Evolutionary conservation across 2,888 invertebrate genomes (phyloP).

Genomic region (Hetaerina titia): DNA sequence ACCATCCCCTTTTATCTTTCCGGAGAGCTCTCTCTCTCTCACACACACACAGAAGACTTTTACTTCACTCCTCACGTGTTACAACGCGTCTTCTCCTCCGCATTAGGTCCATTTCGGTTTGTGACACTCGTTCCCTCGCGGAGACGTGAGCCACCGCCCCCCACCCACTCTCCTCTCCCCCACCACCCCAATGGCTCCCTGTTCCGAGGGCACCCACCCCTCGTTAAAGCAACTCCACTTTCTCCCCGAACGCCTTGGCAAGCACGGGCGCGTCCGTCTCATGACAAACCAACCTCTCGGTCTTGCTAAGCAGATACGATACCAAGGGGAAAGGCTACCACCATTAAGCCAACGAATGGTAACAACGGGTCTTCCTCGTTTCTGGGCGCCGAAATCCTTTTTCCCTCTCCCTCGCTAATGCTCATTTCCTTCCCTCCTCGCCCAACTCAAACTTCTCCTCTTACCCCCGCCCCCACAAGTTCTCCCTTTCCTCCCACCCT

Average conservation of each 20-base stretch:
- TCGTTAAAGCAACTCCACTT: background rate
- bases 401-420: slow-evolving; percentile 38
- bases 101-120: slow-evolving; percentile 21
- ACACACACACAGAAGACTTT: background rate
- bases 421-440: background rate
- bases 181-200: background rate
- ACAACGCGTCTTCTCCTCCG: slow-evolving; percentile 7
- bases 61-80: slow-evolving; percentile 17
- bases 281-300: slow-evolving; percentile 34
- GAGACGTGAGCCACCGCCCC: background rate
- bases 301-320: background rate
- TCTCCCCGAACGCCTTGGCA: background rate
- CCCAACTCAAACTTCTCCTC: background rate
- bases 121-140: background rate
- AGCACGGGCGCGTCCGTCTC: background rate
- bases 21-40: slow-evolving; percentile 21
- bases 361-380: slow-evolving; percentile 35
- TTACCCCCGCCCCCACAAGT: background rate
- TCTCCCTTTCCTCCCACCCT: background rate
- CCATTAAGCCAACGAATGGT: background rate
- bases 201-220: background rate
- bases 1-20: slow-evolving; percentile 4
- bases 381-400: slow-evolving; percentile 40
- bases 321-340: background rate
- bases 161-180: background rate